phyloP scores from a whole-genome alignment of 2,888 invertebrate species.

The Cephus runcator region DNA sequence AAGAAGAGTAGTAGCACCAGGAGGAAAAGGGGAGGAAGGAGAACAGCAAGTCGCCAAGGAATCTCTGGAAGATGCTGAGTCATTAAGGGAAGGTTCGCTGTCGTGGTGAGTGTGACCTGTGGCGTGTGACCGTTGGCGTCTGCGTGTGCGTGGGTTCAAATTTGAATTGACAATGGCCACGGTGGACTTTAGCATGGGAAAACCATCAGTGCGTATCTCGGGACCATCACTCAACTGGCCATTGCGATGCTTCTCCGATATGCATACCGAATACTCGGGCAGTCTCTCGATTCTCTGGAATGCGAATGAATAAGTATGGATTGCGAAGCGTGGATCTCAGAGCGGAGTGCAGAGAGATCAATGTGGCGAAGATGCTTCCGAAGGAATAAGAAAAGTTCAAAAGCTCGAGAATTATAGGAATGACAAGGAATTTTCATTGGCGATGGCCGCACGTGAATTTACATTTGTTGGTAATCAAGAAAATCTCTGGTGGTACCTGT shows the following conservation, averaged over 20 bases:
- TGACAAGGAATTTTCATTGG: conserved; percentile 6
- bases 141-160: conserved; percentile 37
- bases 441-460: too few relatives aligned
- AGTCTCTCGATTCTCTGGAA: conserved; percentile 41
- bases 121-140: conserved; percentile 3
- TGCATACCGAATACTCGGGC: conserved; percentile 20
- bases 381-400: conserved; percentile 8
- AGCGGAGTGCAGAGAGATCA: conserved; percentile 39
- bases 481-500: too few relatives aligned
- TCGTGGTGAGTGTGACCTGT: not conserved
- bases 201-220: conserved; percentile 52
- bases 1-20: not conserved
- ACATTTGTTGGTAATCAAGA: too few relatives aligned
- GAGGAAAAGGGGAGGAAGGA: not conserved
- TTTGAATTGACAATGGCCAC: conserved; percentile 39
- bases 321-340: conserved; percentile 18
- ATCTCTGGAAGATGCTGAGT: not conserved
- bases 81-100: not conserved
- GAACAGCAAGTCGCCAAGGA: not conserved
- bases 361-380: conserved; percentile 32
- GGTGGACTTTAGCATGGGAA: conserved; percentile 33
- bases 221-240: conserved; percentile 37
- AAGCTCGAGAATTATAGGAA: not conserved
- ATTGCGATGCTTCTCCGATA: conserved; percentile 13
- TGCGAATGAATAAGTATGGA: conserved; percentile 47